Evolutionary conservation across 2,888 invertebrate genomes (phyloP), one percentile per base, ranked within the genome.

Genomic region (Panzeria rudis): DNA sequence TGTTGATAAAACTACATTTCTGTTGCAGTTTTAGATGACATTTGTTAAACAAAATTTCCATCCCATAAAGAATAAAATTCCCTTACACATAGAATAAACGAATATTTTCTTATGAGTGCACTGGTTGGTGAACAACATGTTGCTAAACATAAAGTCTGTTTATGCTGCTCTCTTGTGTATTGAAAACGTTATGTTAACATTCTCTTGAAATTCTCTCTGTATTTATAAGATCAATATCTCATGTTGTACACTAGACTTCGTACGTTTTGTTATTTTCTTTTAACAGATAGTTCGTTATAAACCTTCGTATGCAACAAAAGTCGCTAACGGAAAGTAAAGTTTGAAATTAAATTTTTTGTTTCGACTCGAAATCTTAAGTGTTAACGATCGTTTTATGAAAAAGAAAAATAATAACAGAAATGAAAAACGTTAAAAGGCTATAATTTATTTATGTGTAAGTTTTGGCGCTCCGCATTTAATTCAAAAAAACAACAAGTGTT

Each of bases 371-470:
- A 61, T 61, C 61, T 81, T 23, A 47, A 71, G 44, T 41, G 56
- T 62, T 20, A 54, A 29, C 44, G 68, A 62, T 50, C 69, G 52
- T 77, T 66, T 59, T n/a, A 47, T 29, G 20, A 20, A 62, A 17
- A 50, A 25, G 11, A 77, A 41, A 76, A 25, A 69, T 52, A 59
- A 29, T 56, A 25, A 35, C n/a, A n/a, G n/a, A n/a, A 59, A 54
- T n/a, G 69, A 69, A 50, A 62, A 32, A 54, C 50, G 23, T 72
- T 50, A 41, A 66, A 75, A 77, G 47, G 20, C 59, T 59, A 68
- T 77, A 84, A 69, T 68, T 81, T 78, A 72, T 80, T 72, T 80
- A 35, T 72, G 72, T 84, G 81, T 73, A 84, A 81, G 84, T 81
- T 80, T 76, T 81, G 72, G 73, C 61, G 81, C 68, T 78, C 41